Percentiles rank a stretch among this genome's conserved stretches.
These are phyloP conservation scores for Menidia menidia DNA, from an alignment of 2,797 vertebrate genomes.

Conservation along the genomic window DNA sequence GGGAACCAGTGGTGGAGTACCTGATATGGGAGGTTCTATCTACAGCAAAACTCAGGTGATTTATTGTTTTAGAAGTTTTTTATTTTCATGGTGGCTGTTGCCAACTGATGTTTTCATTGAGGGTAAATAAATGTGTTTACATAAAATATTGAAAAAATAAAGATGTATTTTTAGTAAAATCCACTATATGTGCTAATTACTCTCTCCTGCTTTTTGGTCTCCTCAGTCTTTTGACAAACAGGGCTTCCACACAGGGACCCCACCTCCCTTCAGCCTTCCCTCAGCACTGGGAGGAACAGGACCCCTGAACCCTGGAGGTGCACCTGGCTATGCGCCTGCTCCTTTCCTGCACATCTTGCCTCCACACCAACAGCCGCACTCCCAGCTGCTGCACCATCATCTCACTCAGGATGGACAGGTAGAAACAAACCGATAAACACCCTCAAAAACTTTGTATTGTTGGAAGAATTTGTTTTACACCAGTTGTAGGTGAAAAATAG, in stretches of 20 bases:
- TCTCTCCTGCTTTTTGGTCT: neutral
- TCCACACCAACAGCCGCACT: slow-evolving; percentile 95
- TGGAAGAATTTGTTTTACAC: neutral
- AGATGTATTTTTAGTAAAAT: neutral
- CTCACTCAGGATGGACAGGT: slow-evolving; percentile 95
- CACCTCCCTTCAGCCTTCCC: slow-evolving; percentile 93
- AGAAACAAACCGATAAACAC: slow-evolving; percentile 29
- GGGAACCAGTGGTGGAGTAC: slow-evolving; percentile 87
- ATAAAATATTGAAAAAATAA: neutral
- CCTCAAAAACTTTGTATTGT: neutral
- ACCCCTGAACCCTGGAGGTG: slow-evolving; percentile 90
- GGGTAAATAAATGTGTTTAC: neutral
- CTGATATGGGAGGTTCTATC: slow-evolving; percentile 92
- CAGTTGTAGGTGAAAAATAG: neutral
- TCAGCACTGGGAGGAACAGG: slow-evolving; percentile 92
- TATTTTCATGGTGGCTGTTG: too few species aligned
- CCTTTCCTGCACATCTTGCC: slow-evolving; percentile 95
- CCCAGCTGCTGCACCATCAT: slow-evolving; percentile 96
- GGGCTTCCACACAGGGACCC: slow-evolving; percentile 95
- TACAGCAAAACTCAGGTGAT: slow-evolving; percentile 96
- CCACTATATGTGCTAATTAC: neutral
- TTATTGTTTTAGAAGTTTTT: neutral
- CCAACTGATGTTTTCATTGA: neutral
- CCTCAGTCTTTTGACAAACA: slow-evolving; percentile 94
- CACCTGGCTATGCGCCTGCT: slow-evolving; percentile 90